These are phyloP conservation scores for Uropsilus gracilis DNA, from an alignment of 2,113 vertebrate species.

Conservation along the genomic window DNA sequence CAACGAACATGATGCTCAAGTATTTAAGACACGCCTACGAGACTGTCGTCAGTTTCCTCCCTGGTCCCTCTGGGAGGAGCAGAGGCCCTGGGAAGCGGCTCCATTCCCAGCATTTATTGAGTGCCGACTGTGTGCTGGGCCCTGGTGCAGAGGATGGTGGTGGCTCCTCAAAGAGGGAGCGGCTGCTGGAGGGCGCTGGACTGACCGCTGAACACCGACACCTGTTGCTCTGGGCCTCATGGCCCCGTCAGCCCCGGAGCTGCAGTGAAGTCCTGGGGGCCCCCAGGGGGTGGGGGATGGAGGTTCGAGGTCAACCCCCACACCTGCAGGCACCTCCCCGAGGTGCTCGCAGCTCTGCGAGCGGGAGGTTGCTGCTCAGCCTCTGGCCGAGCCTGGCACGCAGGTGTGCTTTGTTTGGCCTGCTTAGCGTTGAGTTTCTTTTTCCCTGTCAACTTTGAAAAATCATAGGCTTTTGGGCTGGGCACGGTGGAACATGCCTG, in stretches of 20 bases:
- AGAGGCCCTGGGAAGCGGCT: too few relatives aligned
- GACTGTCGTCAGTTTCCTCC: not conserved
- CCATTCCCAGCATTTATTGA: not conserved
- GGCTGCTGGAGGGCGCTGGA: fast-evolving
- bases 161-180: too few relatives aligned
- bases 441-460: too few relatives aligned
- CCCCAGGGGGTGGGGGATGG: not conserved
- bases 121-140: not conserved
- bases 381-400: not conserved
- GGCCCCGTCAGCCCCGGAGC: fast-evolving
- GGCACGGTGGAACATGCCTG: too few relatives aligned
- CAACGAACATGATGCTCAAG: fast-evolving
- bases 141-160: not conserved
- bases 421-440: not conserved
- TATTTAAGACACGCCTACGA: fast-evolving
- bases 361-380: not conserved
- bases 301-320: not conserved
- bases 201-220: not conserved
- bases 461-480: not conserved
- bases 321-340: not conserved
- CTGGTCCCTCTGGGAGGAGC: not conserved
- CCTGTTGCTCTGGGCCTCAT: not conserved
- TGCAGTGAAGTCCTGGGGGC: not conserved
- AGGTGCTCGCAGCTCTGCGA: not conserved
- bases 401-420: slow-evolving; percentile 35